A percentile compares a stretch with the other conserved stretches of the same genome.
Conservation (phyloP, 2,113 vertebrate genomes). For the Rynchops niger region DNA sequence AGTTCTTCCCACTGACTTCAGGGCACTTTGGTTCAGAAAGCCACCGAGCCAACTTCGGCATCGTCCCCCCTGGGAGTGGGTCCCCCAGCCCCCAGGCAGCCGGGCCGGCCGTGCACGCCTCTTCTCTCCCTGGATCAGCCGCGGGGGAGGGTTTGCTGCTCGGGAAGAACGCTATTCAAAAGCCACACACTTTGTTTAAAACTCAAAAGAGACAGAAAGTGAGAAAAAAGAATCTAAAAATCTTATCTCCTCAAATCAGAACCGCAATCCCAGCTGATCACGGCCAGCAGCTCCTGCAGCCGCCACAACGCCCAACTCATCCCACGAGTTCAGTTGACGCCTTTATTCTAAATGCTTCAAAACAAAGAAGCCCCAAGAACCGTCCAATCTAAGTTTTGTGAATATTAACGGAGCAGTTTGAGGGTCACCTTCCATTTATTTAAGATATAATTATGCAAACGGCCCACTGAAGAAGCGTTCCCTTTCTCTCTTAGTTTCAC, state of each 20-base stretch:
- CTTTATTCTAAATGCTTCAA: background rate
- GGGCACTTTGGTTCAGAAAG: background rate
- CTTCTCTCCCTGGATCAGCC: background rate
- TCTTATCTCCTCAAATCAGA: background rate
- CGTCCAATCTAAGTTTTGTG: background rate
- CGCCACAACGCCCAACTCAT: background rate
- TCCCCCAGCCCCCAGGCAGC: background rate
- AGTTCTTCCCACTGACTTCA: background rate
- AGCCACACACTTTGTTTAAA: background rate
- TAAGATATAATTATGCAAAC: background rate
- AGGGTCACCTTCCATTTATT: background rate
- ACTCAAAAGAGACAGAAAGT: background rate
- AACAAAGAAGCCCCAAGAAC: background rate
- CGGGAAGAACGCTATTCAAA: background rate
- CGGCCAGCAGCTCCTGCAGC: background rate
- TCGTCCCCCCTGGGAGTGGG: accelerated
- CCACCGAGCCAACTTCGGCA: background rate
- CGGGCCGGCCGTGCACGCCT: background rate
- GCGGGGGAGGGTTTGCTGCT: background rate
- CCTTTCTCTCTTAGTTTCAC: background rate
- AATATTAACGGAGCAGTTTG: background rate
- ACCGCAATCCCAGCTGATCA: background rate
- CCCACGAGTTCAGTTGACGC: background rate
- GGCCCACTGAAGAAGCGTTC: background rate
- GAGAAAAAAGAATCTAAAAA: background rate